A percentile compares a stretch with the other conserved stretches of the same genome.
Conservation (phyloP, 1,140 invertebrate species). For the Scaptomyza montana region DNA sequence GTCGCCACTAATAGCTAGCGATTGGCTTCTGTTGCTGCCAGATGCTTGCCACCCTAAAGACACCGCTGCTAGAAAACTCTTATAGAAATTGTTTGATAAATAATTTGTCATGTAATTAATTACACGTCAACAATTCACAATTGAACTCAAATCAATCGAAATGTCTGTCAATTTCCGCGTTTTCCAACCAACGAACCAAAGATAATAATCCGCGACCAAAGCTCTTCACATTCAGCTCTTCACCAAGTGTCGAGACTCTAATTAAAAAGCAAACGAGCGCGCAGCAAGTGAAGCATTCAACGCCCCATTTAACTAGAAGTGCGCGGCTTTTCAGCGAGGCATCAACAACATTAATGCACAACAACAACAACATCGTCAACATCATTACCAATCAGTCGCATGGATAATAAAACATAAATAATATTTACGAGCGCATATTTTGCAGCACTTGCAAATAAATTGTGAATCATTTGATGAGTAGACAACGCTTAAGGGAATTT, state of each 20-base stretch:
- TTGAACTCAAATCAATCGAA: constrained; percentile 46
- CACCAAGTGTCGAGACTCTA: constrained; percentile 27
- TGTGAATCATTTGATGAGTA: constrained; percentile 9
- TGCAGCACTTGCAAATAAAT: not conserved
- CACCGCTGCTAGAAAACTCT: constrained; percentile 44
- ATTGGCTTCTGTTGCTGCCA: constrained; percentile 70
- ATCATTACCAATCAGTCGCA: constrained; percentile 22
- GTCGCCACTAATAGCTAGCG: constrained; percentile 67
- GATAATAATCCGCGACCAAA: constrained; percentile 21
- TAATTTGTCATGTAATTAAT: constrained; percentile 72
- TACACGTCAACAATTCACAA: constrained; percentile 59
- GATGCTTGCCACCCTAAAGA: constrained; percentile 12
- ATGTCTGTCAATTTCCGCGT: constrained; percentile 49
- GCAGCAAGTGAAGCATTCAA: constrained; percentile 15
- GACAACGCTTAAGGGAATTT: not conserved
- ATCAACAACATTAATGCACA: constrained; percentile 2
- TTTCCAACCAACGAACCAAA: constrained; percentile 23
- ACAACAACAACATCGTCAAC: constrained; percentile 25
- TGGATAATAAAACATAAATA: constrained; percentile 8
- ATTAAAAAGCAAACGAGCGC: constrained; percentile 48
- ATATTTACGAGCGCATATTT: constrained; percentile 7
- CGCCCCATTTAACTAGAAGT: constrained; percentile 44
- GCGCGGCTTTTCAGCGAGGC: constrained; percentile 15
- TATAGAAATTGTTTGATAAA: constrained; percentile 74
- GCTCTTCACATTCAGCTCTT: constrained; percentile 17